Percentiles rank a stretch among this genome's conserved stretches.
Conservation (phyloP, 2,888 invertebrate species). For the Drosophila parthenogenetica region DNA sequence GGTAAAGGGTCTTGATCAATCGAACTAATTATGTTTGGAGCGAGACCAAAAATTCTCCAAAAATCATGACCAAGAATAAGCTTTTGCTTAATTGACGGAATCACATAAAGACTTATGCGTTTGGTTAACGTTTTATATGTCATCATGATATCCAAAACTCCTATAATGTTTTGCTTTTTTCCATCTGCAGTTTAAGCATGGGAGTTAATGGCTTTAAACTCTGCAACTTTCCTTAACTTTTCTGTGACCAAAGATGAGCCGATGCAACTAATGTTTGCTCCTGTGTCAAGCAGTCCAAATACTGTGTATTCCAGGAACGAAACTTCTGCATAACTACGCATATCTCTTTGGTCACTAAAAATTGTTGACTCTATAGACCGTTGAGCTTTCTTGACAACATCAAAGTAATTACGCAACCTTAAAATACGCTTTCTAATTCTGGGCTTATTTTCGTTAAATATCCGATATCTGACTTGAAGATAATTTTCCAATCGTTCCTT, state of each 20-base stretch:
- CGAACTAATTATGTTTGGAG: background rate
- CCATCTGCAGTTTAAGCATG: background rate
- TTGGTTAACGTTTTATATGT: background rate
- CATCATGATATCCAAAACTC: background rate
- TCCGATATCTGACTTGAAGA: too few species aligned
- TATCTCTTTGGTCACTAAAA: background rate
- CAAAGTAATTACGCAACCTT: too few species aligned
- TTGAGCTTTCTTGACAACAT: too few species aligned
- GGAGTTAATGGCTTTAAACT: background rate
- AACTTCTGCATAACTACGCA: conserved; percentile 3
- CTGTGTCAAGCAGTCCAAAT: conserved; percentile 1
- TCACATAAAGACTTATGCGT: background rate
- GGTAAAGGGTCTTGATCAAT: background rate
- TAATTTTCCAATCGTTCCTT: too few species aligned
- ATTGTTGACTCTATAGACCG: background rate
- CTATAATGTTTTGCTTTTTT: background rate
- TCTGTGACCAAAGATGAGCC: background rate
- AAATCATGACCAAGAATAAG: background rate
- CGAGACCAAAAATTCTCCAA: too few species aligned
- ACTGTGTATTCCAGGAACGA: background rate
- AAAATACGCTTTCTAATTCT: too few species aligned
- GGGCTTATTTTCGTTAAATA: too few species aligned
- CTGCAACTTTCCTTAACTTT: background rate
- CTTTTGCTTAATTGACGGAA: conserved; percentile 2
- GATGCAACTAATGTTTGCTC: conserved; percentile 4